phyloP scores from a whole-genome alignment of 2,888 invertebrate genomes.

The Glaucopsyche alexis region DNA sequence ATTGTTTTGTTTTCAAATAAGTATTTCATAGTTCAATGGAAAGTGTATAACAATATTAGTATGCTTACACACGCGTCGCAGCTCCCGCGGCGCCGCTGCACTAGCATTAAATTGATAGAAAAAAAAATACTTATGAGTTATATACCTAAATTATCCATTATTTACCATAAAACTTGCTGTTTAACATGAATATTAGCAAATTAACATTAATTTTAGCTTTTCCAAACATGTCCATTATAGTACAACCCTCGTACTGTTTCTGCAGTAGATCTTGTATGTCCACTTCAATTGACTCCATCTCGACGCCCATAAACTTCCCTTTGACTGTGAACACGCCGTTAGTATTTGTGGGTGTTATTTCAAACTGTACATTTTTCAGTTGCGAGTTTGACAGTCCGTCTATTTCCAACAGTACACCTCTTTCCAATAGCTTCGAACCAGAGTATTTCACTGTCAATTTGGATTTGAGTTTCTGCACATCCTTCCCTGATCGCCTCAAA shows the following conservation, averaged over 20 bases:
- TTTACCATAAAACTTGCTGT: slow-evolving; percentile 87
- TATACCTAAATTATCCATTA: not conserved
- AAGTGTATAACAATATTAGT: too few species aligned
- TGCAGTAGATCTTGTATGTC: slow-evolving; percentile 87
- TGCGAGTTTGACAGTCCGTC: slow-evolving; percentile 84
- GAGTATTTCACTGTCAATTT: slow-evolving; percentile 83
- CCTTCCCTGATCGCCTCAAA: slow-evolving; percentile 69
- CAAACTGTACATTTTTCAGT: slow-evolving; percentile 87
- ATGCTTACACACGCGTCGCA: too few species aligned
- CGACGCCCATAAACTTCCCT: slow-evolving; percentile 88
- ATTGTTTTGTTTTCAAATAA: not conserved
- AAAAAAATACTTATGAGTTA: too few species aligned
- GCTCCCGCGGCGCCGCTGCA: too few species aligned
- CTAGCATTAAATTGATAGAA: too few species aligned
- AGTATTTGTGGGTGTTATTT: slow-evolving; percentile 83
- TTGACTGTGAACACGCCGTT: slow-evolving; percentile 85
- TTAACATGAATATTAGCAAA: slow-evolving; percentile 85
- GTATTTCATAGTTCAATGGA: not conserved
- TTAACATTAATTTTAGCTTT: slow-evolving; percentile 89
- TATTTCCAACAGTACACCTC: slow-evolving; percentile 85
- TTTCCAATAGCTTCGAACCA: slow-evolving; percentile 84
- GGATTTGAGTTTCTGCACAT: slow-evolving; percentile 78
- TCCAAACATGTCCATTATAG: slow-evolving; percentile 89
- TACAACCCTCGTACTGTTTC: slow-evolving; percentile 87
- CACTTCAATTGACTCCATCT: slow-evolving; percentile 85